These are phyloP conservation scores for Melieria picta DNA, from an alignment of 2,888 invertebrate genomes.

Conservation along the genomic window DNA sequence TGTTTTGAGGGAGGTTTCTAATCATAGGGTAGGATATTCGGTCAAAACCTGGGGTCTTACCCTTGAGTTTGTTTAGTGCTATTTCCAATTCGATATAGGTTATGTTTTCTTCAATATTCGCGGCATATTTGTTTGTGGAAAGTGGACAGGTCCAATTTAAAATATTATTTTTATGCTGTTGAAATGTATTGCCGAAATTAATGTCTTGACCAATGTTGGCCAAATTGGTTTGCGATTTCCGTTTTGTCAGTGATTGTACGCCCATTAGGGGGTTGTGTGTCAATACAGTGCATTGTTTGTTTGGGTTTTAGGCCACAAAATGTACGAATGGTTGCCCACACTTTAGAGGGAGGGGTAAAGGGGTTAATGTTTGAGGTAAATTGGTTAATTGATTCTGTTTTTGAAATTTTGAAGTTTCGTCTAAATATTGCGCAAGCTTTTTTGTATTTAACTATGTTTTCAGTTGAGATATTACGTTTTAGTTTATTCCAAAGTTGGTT, in stretches of 20 bases:
- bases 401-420: neutral
- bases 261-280: neutral
- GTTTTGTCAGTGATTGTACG: neutral
- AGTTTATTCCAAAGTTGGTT: neutral
- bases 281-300: conserved; percentile 5
- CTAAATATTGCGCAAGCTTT: neutral
- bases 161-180: neutral
- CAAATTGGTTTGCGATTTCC: neutral
- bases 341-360: neutral
- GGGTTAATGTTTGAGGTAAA: neutral
- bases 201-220: neutral
- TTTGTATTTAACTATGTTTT: neutral
- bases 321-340: neutral
- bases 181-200: neutral
- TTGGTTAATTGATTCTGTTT: neutral
- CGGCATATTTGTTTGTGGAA: neutral
- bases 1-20: neutral
- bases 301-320: neutral
- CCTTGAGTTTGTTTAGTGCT: neutral
- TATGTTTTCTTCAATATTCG: neutral
- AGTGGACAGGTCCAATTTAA: neutral
- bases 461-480: conserved; percentile 2
- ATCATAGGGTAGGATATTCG: conserved; percentile 2
- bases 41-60: neutral
- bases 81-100: neutral